A percentile compares a stretch with the other conserved stretches of the same genome.
Evolutionary conservation across 2,797 vertebrate species (phyloP).

Genomic region (Sebastes oblongus): DNA sequence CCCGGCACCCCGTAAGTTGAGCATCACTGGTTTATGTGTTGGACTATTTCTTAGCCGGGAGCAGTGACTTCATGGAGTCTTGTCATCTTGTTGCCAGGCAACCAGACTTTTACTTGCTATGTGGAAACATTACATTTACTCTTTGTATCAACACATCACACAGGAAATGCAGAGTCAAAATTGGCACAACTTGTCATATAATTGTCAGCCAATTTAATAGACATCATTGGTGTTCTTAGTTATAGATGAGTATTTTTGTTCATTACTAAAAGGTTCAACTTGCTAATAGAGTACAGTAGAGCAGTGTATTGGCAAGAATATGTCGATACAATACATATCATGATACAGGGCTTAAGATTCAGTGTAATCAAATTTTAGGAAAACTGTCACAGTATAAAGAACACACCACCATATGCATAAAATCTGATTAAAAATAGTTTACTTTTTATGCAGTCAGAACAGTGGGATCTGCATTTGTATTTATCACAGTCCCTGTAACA

Average conservation of each 20-base stretch:
- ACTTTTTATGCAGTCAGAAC: too few relatives aligned
- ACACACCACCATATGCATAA: too few relatives aligned
- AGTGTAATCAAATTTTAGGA: too few relatives aligned
- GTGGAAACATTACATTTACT: slow-evolving; percentile 3
- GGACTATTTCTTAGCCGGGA: slow-evolving; percentile 3
- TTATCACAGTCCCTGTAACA: too few relatives aligned
- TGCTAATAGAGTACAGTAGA: background rate
- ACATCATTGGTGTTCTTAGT: background rate
- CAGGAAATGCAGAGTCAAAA: background rate
- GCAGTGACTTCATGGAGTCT: slow-evolving; percentile 16
- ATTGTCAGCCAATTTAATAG: background rate
- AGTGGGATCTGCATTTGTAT: too few relatives aligned
- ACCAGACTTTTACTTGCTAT: slow-evolving; percentile 1
- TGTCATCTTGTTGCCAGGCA: slow-evolving; percentile 39
- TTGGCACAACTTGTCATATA: background rate
- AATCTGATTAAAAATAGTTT: too few relatives aligned
- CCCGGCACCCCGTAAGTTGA: too few relatives aligned
- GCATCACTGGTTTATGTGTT: background rate
- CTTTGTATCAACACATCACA: background rate
- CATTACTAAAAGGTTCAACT: background rate
- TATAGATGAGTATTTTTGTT: background rate
- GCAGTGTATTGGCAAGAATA: too few relatives aligned
- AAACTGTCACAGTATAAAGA: too few relatives aligned
- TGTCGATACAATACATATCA: too few relatives aligned
- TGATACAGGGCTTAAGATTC: too few relatives aligned